phyloP scores from a whole-genome alignment of 2,113 vertebrate genomes.

The Buteo buteo region DNA sequence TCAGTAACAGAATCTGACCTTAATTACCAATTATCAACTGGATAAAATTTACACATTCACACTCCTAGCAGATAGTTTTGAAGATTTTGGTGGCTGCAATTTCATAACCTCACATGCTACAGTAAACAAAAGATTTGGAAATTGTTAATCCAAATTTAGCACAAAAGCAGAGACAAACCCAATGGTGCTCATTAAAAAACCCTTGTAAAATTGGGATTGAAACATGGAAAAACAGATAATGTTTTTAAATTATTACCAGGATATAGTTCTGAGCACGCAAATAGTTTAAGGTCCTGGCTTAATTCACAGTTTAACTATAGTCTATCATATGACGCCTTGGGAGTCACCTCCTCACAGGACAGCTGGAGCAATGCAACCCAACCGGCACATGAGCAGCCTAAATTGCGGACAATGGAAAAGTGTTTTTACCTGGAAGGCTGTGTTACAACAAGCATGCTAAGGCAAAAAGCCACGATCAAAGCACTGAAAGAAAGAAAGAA shows the following conservation, averaged over 20 bases:
- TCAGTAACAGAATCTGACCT: background rate
- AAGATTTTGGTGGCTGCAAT: background rate
- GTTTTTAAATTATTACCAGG: background rate
- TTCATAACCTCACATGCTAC: background rate
- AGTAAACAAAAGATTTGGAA: background rate
- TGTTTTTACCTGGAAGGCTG: background rate
- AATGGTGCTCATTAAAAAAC: background rate
- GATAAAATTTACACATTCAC: background rate
- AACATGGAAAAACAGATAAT: background rate
- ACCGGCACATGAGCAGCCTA: background rate
- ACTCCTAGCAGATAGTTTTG: background rate
- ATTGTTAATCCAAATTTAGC: background rate
- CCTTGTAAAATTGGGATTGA: background rate
- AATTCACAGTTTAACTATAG: background rate
- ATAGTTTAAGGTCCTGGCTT: background rate
- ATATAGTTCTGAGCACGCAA: slow-evolving; percentile 25
- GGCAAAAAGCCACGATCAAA: background rate
- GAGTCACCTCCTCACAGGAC: background rate
- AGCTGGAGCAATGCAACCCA: background rate
- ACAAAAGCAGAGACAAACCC: background rate
- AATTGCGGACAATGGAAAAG: background rate
- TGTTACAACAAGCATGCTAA: background rate
- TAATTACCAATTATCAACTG: background rate
- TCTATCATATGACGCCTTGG: background rate
- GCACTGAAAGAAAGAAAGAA: background rate